Evolutionary conservation across 2,113 vertebrate genomes (phyloP), one percentile per base, ranked within the genome.

Genomic region (Pseudolaguvia tuberculata): DNA sequence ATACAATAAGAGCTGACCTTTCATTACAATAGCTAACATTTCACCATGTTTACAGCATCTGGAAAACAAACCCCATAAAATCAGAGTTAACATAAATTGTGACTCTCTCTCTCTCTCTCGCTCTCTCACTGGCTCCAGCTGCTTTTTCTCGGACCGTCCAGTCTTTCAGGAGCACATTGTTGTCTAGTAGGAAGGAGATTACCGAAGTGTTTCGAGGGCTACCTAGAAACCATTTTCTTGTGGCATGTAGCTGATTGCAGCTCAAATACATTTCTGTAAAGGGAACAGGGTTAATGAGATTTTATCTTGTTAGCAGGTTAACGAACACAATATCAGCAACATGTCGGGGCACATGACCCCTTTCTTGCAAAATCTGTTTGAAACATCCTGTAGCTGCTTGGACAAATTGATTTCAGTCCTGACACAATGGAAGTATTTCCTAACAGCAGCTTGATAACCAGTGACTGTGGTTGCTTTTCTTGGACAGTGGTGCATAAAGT

Each of bases 181-280:
- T 75, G 63, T 72, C 70, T 80, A 68, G 78, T 69, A 55, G 51
- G 70, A 69, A 65, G 21, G 66, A 80, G 81, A 80, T 82, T 78
- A 75, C 53, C 72, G 62, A 56, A 75, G 63, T 80, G 72, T 80
- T 78, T 82, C 61, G 35, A 75, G 78, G 69, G 81, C 62, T 80
- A 78, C 69, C 76, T 82, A 78, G 78, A 75, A 75, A 78, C 81
- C 56, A 62, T 25, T 18, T 31, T 35, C 58, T 69, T 53, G 58
- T 68, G 71, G 50, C 53, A 35, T 13, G 14, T 31, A 63, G 66
- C 73, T 62, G 56, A 66, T 48, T 65, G 72, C 72, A 7, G 21
- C 73, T 39, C 56, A 51, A 55, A 68, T 17, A 52, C 51, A 39
- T 42, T 65, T 70, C 17, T 31, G 51, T 45, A 10, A 67, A 51